A percentile compares a stretch with the other conserved stretches of the same genome.
Conservation (phyloP, 2,797 vertebrate genomes). For the Prunella strophiata region DNA sequence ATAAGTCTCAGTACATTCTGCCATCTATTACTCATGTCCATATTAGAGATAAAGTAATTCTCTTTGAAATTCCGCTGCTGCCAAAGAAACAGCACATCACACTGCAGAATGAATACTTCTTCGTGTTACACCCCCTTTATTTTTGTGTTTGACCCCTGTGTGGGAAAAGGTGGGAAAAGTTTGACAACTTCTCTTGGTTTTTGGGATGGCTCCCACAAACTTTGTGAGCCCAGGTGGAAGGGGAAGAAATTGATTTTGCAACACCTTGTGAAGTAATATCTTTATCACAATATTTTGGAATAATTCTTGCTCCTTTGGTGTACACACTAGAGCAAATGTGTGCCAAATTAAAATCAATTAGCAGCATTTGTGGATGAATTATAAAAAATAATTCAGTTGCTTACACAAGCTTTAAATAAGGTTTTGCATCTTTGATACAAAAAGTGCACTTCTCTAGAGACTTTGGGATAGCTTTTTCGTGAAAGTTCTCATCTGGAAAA, state of each 20-base stretch:
- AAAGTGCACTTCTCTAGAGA: background rate
- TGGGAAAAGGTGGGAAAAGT: background rate
- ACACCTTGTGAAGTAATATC: background rate
- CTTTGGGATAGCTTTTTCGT: background rate
- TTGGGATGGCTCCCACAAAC: background rate
- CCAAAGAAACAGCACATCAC: slow-evolving; percentile 40
- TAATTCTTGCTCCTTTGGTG: background rate
- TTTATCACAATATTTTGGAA: background rate
- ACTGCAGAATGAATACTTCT: slow-evolving; percentile 49
- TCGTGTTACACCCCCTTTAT: background rate
- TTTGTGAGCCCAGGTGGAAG: background rate
- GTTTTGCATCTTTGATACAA: background rate
- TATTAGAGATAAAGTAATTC: slow-evolving; percentile 66
- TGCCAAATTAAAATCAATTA: background rate
- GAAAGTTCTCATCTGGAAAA: background rate
- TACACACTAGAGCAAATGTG: background rate
- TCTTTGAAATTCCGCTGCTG: slow-evolving; percentile 56
- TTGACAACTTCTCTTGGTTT: background rate
- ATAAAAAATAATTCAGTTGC: background rate
- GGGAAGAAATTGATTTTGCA: background rate
- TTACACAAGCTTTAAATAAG: background rate
- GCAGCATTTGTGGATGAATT: background rate
- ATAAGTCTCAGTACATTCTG: slow-evolving; percentile 64
- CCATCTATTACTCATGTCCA: slow-evolving; percentile 68
- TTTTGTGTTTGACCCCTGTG: background rate